phyloP scores from a whole-genome alignment of 2,888 invertebrate species.

The Drosophila planitibia region DNA sequence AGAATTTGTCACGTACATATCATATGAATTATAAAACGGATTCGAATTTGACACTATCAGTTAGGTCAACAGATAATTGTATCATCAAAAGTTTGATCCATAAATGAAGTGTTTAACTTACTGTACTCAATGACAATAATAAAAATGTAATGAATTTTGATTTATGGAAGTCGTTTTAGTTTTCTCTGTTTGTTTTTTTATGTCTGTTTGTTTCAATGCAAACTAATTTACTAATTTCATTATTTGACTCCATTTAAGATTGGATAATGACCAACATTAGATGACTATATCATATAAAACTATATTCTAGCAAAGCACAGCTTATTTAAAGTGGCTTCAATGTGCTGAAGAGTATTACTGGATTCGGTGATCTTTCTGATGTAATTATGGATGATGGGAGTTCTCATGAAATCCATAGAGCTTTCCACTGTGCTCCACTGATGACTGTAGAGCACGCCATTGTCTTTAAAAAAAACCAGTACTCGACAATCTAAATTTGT shows the following conservation, averaged over 20 bases:
- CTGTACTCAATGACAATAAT: neutral
- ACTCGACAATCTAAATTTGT: neutral
- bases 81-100: neutral
- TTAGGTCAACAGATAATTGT: conserved; percentile 18
- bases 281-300: neutral
- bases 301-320: neutral
- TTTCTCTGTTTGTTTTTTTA: neutral
- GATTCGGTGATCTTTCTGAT: neutral
- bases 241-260: neutral
- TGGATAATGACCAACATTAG: neutral
- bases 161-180: neutral
- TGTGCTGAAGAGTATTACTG: neutral
- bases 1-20: conserved; percentile 24
- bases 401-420: neutral
- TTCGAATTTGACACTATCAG: conserved; percentile 21
- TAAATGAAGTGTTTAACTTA: neutral
- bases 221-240: neutral
- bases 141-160: neutral
- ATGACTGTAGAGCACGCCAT: neutral
- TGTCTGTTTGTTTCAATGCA: neutral
- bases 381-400: neutral
- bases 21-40: neutral
- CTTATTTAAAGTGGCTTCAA: neutral
- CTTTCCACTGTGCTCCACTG: neutral
- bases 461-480: neutral